A percentile compares a stretch with the other conserved stretches of the same genome.
Conservation (phyloP, 2,888 invertebrate genomes). For the Lapara coniferarum region DNA sequence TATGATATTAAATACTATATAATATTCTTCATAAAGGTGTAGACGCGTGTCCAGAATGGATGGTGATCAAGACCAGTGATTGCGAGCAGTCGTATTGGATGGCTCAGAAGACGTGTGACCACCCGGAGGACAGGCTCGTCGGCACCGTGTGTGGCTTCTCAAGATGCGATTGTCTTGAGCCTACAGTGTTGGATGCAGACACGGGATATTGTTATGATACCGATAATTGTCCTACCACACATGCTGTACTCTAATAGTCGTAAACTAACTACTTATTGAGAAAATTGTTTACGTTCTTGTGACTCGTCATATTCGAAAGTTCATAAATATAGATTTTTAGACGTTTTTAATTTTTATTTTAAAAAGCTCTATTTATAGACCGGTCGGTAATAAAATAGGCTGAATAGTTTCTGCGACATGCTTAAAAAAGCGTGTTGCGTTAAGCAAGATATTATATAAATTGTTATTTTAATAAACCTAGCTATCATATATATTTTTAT, state of each 20-base stretch:
- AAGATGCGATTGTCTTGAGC: constrained; percentile 65
- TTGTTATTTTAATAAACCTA: no score
- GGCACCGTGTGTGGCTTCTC: constrained; percentile 63
- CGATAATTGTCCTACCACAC: constrained; percentile 65
- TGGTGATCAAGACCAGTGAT: constrained; percentile 51
- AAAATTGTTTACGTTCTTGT: not conserved
- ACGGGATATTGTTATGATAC: constrained; percentile 65
- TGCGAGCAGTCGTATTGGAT: constrained; percentile 57
- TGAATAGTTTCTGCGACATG: no score
- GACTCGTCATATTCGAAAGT: no score
- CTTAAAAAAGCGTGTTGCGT: no score
- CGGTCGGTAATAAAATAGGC: no score
- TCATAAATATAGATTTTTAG: no score
- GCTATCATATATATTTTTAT: no score
- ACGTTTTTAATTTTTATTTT: no score
- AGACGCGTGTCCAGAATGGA: constrained; percentile 57
- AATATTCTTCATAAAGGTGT: no score
- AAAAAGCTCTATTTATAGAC: no score
- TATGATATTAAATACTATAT: no score
- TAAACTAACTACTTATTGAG: not conserved
- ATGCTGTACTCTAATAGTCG: constrained; percentile 34
- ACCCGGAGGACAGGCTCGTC: constrained; percentile 56
- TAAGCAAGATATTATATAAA: no score
- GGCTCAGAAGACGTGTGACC: constrained; percentile 60
- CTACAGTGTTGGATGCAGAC: constrained; percentile 54